Evolutionary conservation across 2,888 invertebrate genomes (phyloP), one percentile per base, ranked within the genome.

Genomic region (Colletes collaris): DNA sequence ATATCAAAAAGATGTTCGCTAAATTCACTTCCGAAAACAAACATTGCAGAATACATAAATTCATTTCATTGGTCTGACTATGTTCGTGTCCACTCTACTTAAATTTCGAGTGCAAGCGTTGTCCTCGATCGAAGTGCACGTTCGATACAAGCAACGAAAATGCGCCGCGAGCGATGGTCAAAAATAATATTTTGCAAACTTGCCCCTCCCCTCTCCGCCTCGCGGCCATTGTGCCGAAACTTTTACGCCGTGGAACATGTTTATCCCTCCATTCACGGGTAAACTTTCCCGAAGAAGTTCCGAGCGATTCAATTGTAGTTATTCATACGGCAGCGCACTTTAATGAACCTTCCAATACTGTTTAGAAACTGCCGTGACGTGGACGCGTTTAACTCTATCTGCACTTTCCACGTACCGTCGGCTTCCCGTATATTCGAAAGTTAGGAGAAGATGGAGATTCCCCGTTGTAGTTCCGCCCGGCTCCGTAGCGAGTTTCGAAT

Each of bases 301-400:
- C 19, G 13, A 62, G 11, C 46, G 63, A 62, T 50, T 52, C 62
- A 50, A 79, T 70, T 62, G 60, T 60, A 76, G 64, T 70, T 79
- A 79, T 65, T 79, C 70, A 60, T 70, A 76, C 70, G 62, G 37
- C 60, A 19, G 44, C 56, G 52, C n/a, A 62, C 67, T 71, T 62
- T 77, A 77, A 79, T 50, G 77, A 79, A 59, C 53, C 63, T n/a
- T 55, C 40, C 52, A 19, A 65, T 50, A 44, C 62, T 67, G 56
- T 72, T 72, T 50, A 71, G 62, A 70, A 67, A 72, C 53, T 46
- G 62, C 44, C 8, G 40, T 35, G 56, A 73, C 53, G 60, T 19
- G 44, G 40, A 58, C 27, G 11, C 19, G 27, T 70, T 62, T 46
- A 50, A 78, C 37, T 69, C 59, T 55, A 13, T 44, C 35, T 19